Conservation (phyloP, 2,113 vertebrate species). For the Pteronura brasiliensis region DNA sequence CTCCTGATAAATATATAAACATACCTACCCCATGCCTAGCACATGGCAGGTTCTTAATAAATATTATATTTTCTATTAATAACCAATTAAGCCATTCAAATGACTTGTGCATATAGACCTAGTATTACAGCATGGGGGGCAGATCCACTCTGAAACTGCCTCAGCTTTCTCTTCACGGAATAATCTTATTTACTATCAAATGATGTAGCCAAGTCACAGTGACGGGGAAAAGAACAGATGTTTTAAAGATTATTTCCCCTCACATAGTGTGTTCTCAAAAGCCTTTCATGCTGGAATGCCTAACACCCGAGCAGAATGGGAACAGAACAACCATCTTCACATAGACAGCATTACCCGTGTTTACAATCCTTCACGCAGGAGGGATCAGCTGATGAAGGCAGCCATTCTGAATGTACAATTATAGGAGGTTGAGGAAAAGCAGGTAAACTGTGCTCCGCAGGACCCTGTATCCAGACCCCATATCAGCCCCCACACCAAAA, state of each 20-base stretch:
- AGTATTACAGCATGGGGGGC: neutral
- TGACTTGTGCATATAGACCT: constrained; percentile 7
- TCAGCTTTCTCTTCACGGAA: constrained; percentile 45
- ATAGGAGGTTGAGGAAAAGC: neutral
- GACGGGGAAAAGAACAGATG: constrained; percentile 57
- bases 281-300: constrained; percentile 15
- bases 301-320: constrained; percentile 14
- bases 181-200: constrained; percentile 66
- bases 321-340: constrained; percentile 37
- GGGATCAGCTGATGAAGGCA: neutral
- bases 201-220: constrained; percentile 46
- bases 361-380: constrained; percentile 19
- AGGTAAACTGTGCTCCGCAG: constrained; percentile 22
- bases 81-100: constrained; percentile 58
- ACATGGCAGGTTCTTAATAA: constrained; percentile 62
- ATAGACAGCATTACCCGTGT: neutral
- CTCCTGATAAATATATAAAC: constrained; percentile 37
- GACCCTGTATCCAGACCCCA: neutral
- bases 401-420: neutral
- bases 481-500: neutral
- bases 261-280: constrained; percentile 28
- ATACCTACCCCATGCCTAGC: constrained; percentile 35
- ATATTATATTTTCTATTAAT: constrained; percentile 69
- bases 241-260: constrained; percentile 58
- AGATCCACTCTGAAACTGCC: constrained; percentile 14